Evolutionary conservation across 35 echinoderm and acorn worm genomes (phyloP).

Genomic region (Amphiura filiformis): DNA sequence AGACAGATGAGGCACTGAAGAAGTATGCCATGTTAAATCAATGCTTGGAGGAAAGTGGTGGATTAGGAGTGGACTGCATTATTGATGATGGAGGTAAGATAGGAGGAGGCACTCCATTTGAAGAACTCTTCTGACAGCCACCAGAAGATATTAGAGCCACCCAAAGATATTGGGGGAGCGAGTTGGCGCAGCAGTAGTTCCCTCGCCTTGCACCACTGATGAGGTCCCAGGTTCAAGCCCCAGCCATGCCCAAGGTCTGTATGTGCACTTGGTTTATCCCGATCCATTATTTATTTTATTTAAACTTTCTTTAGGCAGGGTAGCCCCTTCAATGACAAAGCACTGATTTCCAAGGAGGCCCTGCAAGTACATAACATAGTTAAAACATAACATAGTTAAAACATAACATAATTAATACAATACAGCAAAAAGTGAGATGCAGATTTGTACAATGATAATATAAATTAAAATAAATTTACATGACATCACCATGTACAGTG

Average conservation of each 20-base stretch:
- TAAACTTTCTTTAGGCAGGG: too few species aligned
- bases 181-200: not conserved
- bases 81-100: conserved; percentile 93
- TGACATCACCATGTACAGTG: too few species aligned
- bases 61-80: conserved; percentile 81
- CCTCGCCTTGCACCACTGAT: not conserved
- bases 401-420: too few species aligned
- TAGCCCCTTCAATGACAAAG: too few species aligned
- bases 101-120: not conserved
- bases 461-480: too few species aligned
- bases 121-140: not conserved
- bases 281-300: too few species aligned
- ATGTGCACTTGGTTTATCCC: too few species aligned
- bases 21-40: conserved; percentile 81
- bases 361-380: too few species aligned
- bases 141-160: not conserved
- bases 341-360: too few species aligned
- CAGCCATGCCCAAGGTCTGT: not conserved
- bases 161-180: not conserved
- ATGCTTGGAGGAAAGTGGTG: conserved; percentile 93
- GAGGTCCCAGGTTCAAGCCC: not conserved
- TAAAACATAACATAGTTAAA: too few species aligned
- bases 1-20: conserved; percentile 47
- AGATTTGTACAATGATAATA: too few species aligned
- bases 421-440: too few species aligned